These are phyloP conservation scores for Pagrus major DNA, from an alignment of 2,113 vertebrate genomes.

Conservation along the genomic window DNA sequence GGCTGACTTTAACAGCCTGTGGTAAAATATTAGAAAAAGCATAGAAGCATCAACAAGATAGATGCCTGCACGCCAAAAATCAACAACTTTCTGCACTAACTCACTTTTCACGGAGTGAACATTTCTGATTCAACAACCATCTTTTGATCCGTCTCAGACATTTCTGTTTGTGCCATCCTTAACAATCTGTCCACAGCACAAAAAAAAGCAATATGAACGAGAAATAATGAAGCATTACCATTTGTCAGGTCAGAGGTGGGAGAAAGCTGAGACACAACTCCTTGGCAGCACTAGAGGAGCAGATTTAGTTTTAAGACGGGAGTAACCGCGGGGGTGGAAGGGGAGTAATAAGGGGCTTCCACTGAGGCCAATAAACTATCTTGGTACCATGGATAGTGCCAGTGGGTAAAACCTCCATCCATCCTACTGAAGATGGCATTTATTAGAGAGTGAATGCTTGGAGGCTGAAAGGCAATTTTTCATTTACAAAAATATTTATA, in stretches of 20 bases:
- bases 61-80: neutral
- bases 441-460: neutral
- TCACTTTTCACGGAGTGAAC: constrained; percentile 6
- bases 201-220: constrained; percentile 37
- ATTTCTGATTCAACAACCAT: neutral
- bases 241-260: constrained; percentile 35
- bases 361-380: constrained; percentile 13
- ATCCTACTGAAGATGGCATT: neutral
- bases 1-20: constrained; percentile 1
- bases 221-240: constrained; percentile 40
- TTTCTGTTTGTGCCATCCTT: constrained; percentile 19
- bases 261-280: constrained; percentile 18
- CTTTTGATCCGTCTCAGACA: neutral
- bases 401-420: neutral
- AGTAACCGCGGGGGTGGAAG: neutral
- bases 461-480: neutral
- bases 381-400: neutral
- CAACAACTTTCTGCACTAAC: neutral
- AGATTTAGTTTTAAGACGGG: constrained; percentile 43
- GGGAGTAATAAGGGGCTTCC: neutral
- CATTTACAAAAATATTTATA: neutral
- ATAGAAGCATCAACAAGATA: neutral
- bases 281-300: constrained; percentile 32
- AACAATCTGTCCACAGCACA: constrained; percentile 40
- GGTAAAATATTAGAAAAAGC: constrained; percentile 9